phyloP scores from a whole-genome alignment of 2,888 invertebrate species.

The Phaedon cochleariae region DNA sequence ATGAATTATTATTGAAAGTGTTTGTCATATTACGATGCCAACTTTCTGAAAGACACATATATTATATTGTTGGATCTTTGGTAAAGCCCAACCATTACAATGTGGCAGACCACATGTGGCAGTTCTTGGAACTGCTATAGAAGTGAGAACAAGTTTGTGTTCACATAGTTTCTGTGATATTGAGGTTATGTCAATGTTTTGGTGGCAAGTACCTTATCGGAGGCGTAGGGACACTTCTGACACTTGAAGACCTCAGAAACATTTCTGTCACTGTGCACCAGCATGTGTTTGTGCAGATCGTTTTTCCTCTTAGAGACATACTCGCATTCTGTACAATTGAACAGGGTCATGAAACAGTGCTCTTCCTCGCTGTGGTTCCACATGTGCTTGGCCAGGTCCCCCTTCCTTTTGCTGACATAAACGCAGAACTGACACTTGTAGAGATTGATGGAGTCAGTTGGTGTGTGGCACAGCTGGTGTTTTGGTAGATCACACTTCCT shows the following conservation, averaged over 20 bases:
- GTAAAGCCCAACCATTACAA: no score
- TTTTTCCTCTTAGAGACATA: slow-evolving; percentile 41
- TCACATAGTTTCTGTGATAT: no score
- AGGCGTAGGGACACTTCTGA: slow-evolving; percentile 42
- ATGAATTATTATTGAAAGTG: no score
- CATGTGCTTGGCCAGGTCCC: slow-evolving; percentile 40
- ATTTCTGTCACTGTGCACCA: slow-evolving; percentile 43
- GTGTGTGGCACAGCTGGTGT: slow-evolving; percentile 38
- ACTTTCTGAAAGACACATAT: no score
- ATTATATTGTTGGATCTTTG: no score
- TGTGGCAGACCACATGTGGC: no score
- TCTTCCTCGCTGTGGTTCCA: slow-evolving; percentile 34
- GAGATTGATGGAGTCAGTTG: slow-evolving; percentile 25
- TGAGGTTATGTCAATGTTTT: no score
- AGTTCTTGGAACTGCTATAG: no score
- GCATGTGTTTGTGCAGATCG: slow-evolving; percentile 46
- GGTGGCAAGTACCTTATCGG: slow-evolving; percentile 35
- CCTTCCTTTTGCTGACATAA: slow-evolving; percentile 44
- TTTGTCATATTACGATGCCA: no score
- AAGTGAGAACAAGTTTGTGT: no score
- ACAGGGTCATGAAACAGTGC: slow-evolving; percentile 19
- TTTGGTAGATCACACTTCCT: slow-evolving; percentile 43
- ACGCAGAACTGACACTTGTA: slow-evolving; percentile 42
- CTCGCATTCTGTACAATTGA: slow-evolving; percentile 36
- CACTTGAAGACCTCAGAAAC: slow-evolving; percentile 43